These are phyloP conservation scores for Rhamnusium bicolor DNA, from an alignment of 2,888 invertebrate genomes.

Conservation along the genomic window DNA sequence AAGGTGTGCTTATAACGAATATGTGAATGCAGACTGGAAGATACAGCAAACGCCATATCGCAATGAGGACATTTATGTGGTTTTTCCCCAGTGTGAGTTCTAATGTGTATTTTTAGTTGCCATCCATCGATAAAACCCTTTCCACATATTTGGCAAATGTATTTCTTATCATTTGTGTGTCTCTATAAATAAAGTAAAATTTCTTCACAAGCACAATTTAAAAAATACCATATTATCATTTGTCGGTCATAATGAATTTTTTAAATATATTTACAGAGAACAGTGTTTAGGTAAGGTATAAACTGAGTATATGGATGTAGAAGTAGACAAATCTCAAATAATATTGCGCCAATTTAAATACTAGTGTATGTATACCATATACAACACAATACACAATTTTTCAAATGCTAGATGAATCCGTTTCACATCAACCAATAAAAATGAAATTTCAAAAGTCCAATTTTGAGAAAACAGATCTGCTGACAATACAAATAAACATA, in stretches of 20 bases:
- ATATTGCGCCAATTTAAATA: background rate
- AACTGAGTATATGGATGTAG: too few relatives aligned
- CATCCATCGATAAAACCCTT: slow-evolving; percentile 13
- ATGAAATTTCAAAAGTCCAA: too few relatives aligned
- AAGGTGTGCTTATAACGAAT: slow-evolving; percentile 12
- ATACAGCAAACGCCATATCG: slow-evolving; percentile 6
- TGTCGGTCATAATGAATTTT: too few relatives aligned
- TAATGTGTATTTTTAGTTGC: slow-evolving; percentile 6
- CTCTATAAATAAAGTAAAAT: background rate
- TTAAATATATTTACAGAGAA: too few relatives aligned
- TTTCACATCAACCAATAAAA: too few relatives aligned
- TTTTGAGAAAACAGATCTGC: too few relatives aligned
- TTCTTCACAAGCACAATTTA: background rate
- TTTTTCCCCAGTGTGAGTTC: slow-evolving; percentile 1
- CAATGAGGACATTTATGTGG: slow-evolving; percentile 11
- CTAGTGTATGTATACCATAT: too few relatives aligned
- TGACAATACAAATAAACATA: too few relatives aligned
- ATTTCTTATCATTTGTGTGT: slow-evolving; percentile 5
- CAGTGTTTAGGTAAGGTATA: too few relatives aligned
- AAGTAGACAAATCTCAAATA: background rate
- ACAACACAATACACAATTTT: too few relatives aligned
- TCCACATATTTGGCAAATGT: slow-evolving; percentile 1
- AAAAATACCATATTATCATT: too few relatives aligned
- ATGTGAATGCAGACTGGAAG: slow-evolving; percentile 12
- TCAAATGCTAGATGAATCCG: too few relatives aligned